Evolutionary conservation across 2,113 vertebrate genomes (phyloP), one percentile per base, ranked within the genome.

Genomic region (Speoplatyrhinus poulsoni): DNA sequence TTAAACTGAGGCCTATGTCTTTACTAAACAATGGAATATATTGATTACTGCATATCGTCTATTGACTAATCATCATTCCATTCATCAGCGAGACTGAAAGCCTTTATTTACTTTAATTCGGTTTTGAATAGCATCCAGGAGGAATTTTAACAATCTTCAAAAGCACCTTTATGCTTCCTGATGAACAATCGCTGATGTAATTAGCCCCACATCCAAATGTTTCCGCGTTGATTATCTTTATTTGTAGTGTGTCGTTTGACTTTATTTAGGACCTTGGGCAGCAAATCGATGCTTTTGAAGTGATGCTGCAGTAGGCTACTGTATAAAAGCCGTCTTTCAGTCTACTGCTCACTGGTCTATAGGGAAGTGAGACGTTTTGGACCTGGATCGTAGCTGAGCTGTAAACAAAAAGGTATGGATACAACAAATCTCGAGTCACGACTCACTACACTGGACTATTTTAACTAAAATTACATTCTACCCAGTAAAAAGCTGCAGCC

Each of bases 81-180:
- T 67, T 72, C 12, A 54, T 56, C 46, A 73, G 19, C 46, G 13
- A 54, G 15, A 65, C 56, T 72, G 49, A 52, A 52, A 7, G 49
- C 36, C 36, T 41, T 57, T 71, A 73, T 69, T 65, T 73, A 33
- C 16, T 33, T 46, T 81, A 62, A 79, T 76, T 61, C 60, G 56
- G 65, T 49, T 54, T 71, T 54, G 55, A 46, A 46, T 64, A 26
- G 26, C 11, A 19, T 50, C 9, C 52, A 4, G 12, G n/a, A n/a
- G 52, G n/a, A 54, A n/a, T 54, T 7, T 7, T 16, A 54, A n/a
- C 52, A 54, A 4, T 1, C 36, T 49, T 6, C 46, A 19, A 17
- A 26, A 33, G 9, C 9, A 0, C 9, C 15, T 32, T 12, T 9
- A 0, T 16, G 15, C 10, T 32, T 69, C 26, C 26, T 3, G 4